Conservation (phyloP, 1,140 invertebrate species). For the Procambarus virginalis region DNA sequence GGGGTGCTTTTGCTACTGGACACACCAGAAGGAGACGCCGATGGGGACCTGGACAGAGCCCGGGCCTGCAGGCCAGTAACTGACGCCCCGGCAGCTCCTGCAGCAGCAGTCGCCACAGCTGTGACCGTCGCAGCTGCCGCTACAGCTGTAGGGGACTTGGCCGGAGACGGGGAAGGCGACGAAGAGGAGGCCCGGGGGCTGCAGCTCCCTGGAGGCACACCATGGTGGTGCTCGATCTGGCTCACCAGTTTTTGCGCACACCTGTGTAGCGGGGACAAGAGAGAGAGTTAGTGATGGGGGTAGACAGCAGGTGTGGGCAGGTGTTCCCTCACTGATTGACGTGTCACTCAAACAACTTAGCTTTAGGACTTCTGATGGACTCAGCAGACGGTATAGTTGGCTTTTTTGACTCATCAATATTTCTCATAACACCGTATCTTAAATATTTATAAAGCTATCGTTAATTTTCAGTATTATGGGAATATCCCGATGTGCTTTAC, state of each 20-base stretch:
- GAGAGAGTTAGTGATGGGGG: neutral
- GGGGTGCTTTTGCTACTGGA: conserved; percentile 31
- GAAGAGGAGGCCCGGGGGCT: conserved; percentile 25
- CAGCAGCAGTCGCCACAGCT: neutral
- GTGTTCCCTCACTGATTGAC: neutral
- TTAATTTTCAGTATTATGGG: neutral
- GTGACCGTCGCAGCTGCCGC: neutral
- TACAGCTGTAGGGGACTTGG: conserved; percentile 16
- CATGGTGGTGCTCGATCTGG: conserved; percentile 59
- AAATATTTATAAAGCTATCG: neutral
- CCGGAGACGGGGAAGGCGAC: conserved; percentile 15
- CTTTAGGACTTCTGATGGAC: too few relatives aligned
- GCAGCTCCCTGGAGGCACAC: conserved; percentile 14
- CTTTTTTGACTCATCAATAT: too few relatives aligned
- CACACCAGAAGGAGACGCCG: conserved; percentile 25
- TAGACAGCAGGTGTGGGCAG: neutral
- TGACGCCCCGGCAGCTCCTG: conserved; percentile 8
- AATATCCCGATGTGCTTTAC: neutral
- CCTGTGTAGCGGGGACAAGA: conserved; percentile 11
- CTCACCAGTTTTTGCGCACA: conserved; percentile 61
- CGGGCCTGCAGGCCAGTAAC: conserved; percentile 18
- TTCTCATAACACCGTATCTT: too few relatives aligned
- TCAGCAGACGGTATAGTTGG: too few relatives aligned
- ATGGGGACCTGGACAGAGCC: conserved; percentile 41
- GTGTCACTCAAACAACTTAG: too few relatives aligned